Base-by-base conservation (phyloP, 2,113 vertebrate species). In the Microtus richardsoni region DNA sequence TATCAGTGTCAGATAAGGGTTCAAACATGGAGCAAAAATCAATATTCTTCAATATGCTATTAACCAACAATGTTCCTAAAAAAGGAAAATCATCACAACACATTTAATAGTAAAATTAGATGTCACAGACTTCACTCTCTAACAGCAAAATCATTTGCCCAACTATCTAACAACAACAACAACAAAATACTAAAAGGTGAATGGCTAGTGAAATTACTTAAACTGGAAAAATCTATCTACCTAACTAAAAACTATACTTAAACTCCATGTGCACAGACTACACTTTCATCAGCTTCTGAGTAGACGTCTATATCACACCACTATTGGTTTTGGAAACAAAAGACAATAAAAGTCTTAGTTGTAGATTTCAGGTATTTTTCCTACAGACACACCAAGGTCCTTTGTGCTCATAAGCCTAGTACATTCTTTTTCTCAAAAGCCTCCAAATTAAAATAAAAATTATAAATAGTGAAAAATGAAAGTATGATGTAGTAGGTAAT, bases 21-120 rank as follows among this genome's bases (percentile, higher is more conserved):
- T 98, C 97, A 93, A 96, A 98, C 91, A 97, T 92, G 97, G 97
- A 97, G 96, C 94, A 97, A 98, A 89, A 33, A 90, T 94, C 78
- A 89, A 49, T 95, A 92, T 66, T 24, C 3, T 97, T 96, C 88
- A 49, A 3, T 71, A 26, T 36, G 41, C 92, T 92, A 90, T 94
- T 92, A 84, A 93, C 83, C 79, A 87, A 85, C 54, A 24, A 75
- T 66, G 49, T 26, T 39, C 44, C 14, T 66, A 30, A 85, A 96
- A 85, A 44, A 88, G 60, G 58, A 21, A 36, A 88, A 41, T 7
- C 73, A 64, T 78, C 36, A 82, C 54, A 82, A 97, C 54, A 70
- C 19, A 74, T 11, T 98, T 97, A 94, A 62, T 10, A 68, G 49
- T 79, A 93, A 91, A 78, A 94, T 93, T 94, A 66, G 12, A 1